Conservation (phyloP, 2,888 invertebrate species). For the Drosophila kanekoi region DNA sequence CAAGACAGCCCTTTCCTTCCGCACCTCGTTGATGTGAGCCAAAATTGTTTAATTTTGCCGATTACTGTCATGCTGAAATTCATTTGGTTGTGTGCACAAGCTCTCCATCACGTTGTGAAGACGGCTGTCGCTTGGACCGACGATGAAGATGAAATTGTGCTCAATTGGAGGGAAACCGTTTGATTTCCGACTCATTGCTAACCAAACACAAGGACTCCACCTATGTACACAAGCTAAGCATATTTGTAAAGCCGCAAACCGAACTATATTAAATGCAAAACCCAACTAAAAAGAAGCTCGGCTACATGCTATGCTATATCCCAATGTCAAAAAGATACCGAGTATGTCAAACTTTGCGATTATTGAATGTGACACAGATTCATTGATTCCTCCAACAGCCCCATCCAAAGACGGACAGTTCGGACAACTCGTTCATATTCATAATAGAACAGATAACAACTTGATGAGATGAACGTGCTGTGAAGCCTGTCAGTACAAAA, state of each 20-base stretch:
- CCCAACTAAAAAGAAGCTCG: not conserved
- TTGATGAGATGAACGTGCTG: slow-evolving; percentile 3
- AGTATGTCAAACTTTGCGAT: not conserved
- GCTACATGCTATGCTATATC: not conserved
- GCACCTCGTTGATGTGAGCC: slow-evolving; percentile 10
- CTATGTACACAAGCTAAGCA: not conserved
- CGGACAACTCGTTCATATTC: not conserved
- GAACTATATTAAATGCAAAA: slow-evolving; percentile 1
- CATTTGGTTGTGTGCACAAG: slow-evolving; percentile 54
- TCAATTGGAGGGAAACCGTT: slow-evolving; percentile 71
- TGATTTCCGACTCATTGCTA: slow-evolving; percentile 69
- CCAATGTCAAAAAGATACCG: not conserved
- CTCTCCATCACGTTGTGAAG: slow-evolving; percentile 31
- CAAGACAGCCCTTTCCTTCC: slow-evolving; percentile 24
- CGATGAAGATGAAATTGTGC: slow-evolving; percentile 51
- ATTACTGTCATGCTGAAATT: slow-evolving; percentile 61
- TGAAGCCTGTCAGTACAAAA: slow-evolving; percentile 8
- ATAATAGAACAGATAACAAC: not conserved
- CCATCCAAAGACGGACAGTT: not conserved
- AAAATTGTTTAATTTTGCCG: slow-evolving; percentile 53
- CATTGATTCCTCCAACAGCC: not conserved
- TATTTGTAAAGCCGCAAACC: not conserved
- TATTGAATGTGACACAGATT: not conserved
- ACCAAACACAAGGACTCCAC: slow-evolving; percentile 40
- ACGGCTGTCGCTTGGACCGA: slow-evolving; percentile 31